Percentiles rank a stretch among this genome's conserved stretches.
phyloP scores from a whole-genome alignment of 2,113 vertebrate species.

The Ramphastos sulfuratus region DNA sequence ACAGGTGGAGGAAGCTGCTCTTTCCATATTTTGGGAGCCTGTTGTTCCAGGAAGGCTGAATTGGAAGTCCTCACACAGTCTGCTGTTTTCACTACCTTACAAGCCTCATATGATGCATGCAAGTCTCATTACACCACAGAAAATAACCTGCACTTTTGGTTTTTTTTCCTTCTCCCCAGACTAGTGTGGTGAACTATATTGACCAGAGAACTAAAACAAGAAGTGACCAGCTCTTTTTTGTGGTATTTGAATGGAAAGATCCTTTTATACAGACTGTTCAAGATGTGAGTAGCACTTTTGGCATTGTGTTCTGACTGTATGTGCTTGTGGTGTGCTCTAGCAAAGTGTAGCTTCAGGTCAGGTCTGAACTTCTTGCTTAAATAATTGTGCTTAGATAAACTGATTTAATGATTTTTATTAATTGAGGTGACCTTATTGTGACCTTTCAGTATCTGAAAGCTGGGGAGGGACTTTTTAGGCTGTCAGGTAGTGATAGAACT shows the following conservation, averaged over 20 bases:
- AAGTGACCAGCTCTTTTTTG: constrained; percentile 90
- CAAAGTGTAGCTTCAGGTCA: background rate
- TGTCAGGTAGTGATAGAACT: no score
- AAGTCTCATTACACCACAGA: background rate
- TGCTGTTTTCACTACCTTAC: background rate
- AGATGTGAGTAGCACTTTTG: constrained; percentile 80
- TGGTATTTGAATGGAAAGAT: constrained; percentile 96
- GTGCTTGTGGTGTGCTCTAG: rapidly evolving
- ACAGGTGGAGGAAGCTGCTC: no score
- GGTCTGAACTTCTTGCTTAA: background rate
- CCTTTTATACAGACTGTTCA: constrained; percentile 92
- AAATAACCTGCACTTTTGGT: background rate
- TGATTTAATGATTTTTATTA: background rate
- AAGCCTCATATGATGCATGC: background rate
- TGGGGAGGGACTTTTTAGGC: no score
- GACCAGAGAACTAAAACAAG: constrained; percentile 79
- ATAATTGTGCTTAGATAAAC: background rate
- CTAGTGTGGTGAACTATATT: constrained; percentile 93
- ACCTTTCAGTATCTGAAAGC: no score
- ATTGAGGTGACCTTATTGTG: no score
- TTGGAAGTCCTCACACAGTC: background rate
- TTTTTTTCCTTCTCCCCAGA: constrained; percentile 69
- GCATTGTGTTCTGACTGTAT: background rate
- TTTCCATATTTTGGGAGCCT: background rate
- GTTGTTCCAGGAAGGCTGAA: background rate